A percentile compares a stretch with the other conserved stretches of the same genome.
These are phyloP conservation scores for Pipra filicauda DNA, from an alignment of 2,113 vertebrate genomes.

Conservation along the genomic window DNA sequence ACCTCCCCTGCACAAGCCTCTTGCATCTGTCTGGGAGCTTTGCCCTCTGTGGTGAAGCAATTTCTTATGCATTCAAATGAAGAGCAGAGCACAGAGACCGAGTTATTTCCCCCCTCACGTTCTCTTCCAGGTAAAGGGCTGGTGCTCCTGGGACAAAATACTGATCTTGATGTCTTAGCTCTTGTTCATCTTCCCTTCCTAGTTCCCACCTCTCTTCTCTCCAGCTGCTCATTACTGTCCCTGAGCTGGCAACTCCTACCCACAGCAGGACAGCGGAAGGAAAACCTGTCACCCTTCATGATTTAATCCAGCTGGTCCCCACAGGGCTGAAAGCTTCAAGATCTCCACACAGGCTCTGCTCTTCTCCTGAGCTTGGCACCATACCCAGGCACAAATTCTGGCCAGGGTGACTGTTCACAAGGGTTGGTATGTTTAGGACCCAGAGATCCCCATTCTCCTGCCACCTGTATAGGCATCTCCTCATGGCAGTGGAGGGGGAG, in stretches of 20 bases:
- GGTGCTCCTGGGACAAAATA: not conserved
- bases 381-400: not conserved
- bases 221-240: not conserved
- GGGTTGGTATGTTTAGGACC: not conserved
- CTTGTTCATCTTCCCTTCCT: not conserved
- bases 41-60: not conserved
- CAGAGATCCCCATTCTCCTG: not conserved
- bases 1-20: slow-evolving; percentile 32
- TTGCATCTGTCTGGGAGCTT: not conserved
- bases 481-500: not conserved
- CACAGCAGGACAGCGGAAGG: not conserved
- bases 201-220: not conserved
- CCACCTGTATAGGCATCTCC: not conserved
- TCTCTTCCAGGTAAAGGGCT: not conserved
- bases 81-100: not conserved
- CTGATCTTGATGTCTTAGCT: not conserved
- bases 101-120: not conserved
- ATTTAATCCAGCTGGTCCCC: not conserved
- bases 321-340: not conserved
- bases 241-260: not conserved
- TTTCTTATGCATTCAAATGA: not conserved
- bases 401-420: not conserved
- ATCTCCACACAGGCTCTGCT: not conserved
- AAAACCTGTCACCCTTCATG: not conserved
- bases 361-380: not conserved